Evolutionary conservation across 2,797 vertebrate genomes (phyloP), one percentile per base, ranked within the genome.

Genomic region (Chiroxiphia lanceolata): DNA sequence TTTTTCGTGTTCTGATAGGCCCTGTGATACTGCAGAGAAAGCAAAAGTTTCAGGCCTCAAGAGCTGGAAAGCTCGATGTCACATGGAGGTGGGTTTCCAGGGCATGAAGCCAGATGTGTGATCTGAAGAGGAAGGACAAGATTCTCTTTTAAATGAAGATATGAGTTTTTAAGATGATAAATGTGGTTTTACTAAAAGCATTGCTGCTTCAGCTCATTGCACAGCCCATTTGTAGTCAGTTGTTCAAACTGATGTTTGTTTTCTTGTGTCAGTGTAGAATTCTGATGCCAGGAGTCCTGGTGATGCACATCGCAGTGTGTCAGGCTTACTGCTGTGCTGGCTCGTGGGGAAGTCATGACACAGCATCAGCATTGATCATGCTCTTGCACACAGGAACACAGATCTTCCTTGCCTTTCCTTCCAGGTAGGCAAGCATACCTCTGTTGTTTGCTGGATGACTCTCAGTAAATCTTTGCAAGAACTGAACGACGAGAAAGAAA

Each of bases 141-240:
- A 20, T 50, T 50, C 13, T 57, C 68, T 75, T 86, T 64, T 31
- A 54, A 89, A 51, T 13, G 7, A 69, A 90, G 26, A 47, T 23
- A 18, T 0, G 0, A 34, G 4, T 70, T 91, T 87, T 91, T 63
- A 40, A 74, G 70, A 26, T 38, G 16, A n/a, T 57, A 50, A 59
- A 48, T 38, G 4, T 8, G 7, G 7, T 53, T 94, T 87, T 89
- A n/a, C 9, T 83, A 23, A 38, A 64, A 59, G 12, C 10, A 12
- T 25, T 69, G 51, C 51, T 84, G 29, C 83, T 87, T 87, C 82
- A 85, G 36, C 68, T 94, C 65, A 13, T 64, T 86, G 77, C 76
- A 23, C 25, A 51, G 15, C 26, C n/a, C 12, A 1, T 63, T 70
- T 79, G n/a, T 67, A 33, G 63, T 67, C 47, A 50, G 63, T 53